Conservation (phyloP, 2,113 vertebrate genomes). For the Guaruba guarouba region DNA sequence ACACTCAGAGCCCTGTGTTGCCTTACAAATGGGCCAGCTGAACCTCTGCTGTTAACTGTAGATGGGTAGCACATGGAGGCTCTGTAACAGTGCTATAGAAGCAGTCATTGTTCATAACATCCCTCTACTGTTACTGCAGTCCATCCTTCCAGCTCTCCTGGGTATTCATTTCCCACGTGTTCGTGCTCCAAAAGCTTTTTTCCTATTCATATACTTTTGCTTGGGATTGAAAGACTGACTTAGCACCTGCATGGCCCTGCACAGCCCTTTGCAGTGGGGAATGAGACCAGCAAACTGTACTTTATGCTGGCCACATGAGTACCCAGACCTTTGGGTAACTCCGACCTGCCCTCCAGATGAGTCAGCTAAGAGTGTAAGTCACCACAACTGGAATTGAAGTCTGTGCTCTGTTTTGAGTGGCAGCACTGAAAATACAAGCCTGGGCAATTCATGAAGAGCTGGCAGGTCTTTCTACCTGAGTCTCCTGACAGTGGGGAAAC, state of each 20-base stretch:
- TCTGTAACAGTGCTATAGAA: neutral
- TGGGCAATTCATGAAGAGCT: neutral
- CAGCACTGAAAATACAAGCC: neutral
- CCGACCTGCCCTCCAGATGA: accelerated
- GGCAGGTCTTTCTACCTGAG: neutral
- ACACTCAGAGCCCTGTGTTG: neutral
- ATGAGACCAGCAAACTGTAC: neutral
- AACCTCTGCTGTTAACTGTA: neutral
- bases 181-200: neutral
- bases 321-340: neutral
- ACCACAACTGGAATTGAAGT: neutral
- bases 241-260: neutral
- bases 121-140: neutral
- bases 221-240: neutral
- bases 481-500: neutral
- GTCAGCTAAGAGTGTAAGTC: neutral
- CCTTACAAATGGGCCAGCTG: neutral
- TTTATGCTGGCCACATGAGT: neutral
- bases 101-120: neutral
- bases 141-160: neutral
- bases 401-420: neutral
- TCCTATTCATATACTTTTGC: neutral
- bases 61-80: neutral
- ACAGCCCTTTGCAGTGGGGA: neutral
- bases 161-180: neutral